Evolutionary conservation across 2,888 invertebrate species (phyloP).

Genomic region (Drosophila gaucha): DNA sequence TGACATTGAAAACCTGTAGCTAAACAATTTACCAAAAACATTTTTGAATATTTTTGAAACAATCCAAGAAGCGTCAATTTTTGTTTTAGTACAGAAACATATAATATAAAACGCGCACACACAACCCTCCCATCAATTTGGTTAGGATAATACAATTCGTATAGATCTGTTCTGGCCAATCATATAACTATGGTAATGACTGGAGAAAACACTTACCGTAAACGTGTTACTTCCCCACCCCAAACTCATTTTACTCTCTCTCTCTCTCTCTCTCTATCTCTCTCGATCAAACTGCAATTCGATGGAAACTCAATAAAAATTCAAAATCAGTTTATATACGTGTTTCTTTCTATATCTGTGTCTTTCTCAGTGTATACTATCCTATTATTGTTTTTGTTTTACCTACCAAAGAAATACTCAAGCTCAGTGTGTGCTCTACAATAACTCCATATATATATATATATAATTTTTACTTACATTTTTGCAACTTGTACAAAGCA

Average conservation of each 20-base stretch:
- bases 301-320: conserved; percentile 56
- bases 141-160: conserved; percentile 59
- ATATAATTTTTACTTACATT: conserved; percentile 36
- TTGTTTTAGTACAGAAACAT: conserved; percentile 62
- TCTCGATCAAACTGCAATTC: conserved; percentile 56
- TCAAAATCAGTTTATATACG: conserved; percentile 42
- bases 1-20: conserved; percentile 84
- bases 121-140: conserved; percentile 54
- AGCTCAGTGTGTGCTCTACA: conserved; percentile 45
- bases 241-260: conserved; percentile 33
- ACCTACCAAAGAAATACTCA: conserved; percentile 19
- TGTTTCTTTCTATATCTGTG: conserved; percentile 43
- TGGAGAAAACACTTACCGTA: conserved; percentile 80
- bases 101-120: conserved; percentile 56
- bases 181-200: conserved; percentile 84
- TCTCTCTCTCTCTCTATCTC: conserved; percentile 42
- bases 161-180: conserved; percentile 68
- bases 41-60: conserved; percentile 73
- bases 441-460: conserved; percentile 15
- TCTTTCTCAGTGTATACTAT: conserved; percentile 66
- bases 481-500: conserved; percentile 54
- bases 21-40: conserved; percentile 82
- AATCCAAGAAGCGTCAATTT: conserved; percentile 40
- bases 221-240: conserved; percentile 50
- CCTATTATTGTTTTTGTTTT: conserved; percentile 50